Evolutionary conservation across 2,888 invertebrate genomes (phyloP), one percentile per base, ranked within the genome.

Genomic region (Coecobrya sp.): DNA sequence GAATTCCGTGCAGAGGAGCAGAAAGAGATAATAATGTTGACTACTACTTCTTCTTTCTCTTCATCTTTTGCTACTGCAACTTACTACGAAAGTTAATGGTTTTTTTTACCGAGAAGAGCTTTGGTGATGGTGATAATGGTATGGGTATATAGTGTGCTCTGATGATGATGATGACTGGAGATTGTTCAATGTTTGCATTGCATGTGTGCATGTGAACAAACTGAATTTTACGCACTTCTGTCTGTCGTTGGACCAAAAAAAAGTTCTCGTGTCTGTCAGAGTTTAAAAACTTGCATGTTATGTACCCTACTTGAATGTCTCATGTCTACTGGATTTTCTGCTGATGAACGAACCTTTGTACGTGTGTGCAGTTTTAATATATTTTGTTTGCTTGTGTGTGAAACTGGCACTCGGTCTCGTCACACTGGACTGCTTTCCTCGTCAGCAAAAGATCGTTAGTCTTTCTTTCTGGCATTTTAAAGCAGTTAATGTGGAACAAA

Each of bases 371-470:
- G 65, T 16, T 16, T n/a, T 84, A 11, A 45, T 84, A 27, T 84
- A 27, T 76, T 85, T 59, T 85, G 76, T 85, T 84, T 84, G 82
- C 22, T 62, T 62, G 84, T 79, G 86, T 86, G 86, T 86, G 86
- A 91, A 91, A 76, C 86, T 86, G 85, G 79, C 86, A 86, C 91
- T 86, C 79, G 81, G 86, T 70, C 86, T 81, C 91, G 91, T 91
- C 91, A 91, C 91, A 91, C 91, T 91, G 91, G 91, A 86, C 91
- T 91, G 91, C 65, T 91, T 86, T 81, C 82, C 55, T 36, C 65
- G 36, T 7, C 7, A 25, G 2, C 30, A 42, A 19, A 30, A 73
- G 55, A 59, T 36, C 30, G 25, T 76, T 86, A 55, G 76, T n/a
- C 73, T 86, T 70, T 59, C 52, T 70, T 70, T 36, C 19, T 85